A percentile compares a stretch with the other conserved stretches of the same genome.
These are phyloP conservation scores for Falco cherrug DNA, from an alignment of 2,797 vertebrate genomes.

Conservation along the genomic window DNA sequence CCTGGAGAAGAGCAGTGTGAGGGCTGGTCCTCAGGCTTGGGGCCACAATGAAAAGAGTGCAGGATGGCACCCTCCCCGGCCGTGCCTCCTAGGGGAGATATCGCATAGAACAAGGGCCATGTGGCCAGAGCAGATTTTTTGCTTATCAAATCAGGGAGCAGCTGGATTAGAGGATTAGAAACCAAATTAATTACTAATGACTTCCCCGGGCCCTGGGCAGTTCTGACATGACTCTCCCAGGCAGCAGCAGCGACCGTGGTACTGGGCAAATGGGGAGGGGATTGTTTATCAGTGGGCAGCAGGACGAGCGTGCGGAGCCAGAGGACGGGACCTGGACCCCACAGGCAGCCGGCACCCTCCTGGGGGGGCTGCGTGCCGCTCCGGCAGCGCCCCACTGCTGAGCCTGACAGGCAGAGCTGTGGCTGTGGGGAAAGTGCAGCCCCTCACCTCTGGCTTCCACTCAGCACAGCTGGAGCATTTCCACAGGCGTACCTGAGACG, in stretches of 20 bases:
- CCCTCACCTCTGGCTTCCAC: not conserved
- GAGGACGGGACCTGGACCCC: not conserved
- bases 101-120: conserved; percentile 8
- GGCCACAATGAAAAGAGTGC: rapidly evolving
- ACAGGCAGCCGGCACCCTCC: rapidly evolving
- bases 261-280: rapidly evolving
- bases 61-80: not conserved
- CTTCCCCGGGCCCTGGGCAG: not conserved
- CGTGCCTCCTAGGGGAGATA: not conserved
- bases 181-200: conserved; percentile 68
- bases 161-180: conserved; percentile 72
- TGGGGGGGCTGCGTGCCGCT: rapidly evolving
- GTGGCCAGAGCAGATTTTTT: conserved; percentile 49
- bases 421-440: rapidly evolving
- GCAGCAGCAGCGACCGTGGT: not conserved
- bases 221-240: not conserved
- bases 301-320: not conserved
- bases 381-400: rapidly evolving
- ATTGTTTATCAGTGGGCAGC: rapidly evolving
- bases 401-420: not conserved
- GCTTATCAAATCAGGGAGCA: conserved; percentile 65
- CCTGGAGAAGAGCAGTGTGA: not conserved
- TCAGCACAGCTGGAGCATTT: not conserved
- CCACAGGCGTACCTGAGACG: rapidly evolving
- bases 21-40: not conserved